Percentiles rank a stretch among this genome's conserved stretches.
These are phyloP conservation scores for Rhagoletis pomonella DNA, from an alignment of 1,140 invertebrate genomes.

Conservation along the genomic window DNA sequence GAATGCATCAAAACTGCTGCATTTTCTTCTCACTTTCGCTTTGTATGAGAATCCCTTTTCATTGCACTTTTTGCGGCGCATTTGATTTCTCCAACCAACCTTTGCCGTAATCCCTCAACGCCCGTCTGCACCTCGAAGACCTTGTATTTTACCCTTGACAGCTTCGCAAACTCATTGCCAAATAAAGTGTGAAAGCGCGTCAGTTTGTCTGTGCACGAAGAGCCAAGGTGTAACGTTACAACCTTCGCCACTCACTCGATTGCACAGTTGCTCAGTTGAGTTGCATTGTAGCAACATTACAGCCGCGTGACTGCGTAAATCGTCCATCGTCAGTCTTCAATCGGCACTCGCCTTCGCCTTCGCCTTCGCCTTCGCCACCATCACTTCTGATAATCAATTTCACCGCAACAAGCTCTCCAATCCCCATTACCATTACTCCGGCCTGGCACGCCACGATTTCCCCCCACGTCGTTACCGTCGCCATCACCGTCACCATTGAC, in stretches of 20 bases:
- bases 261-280: neutral
- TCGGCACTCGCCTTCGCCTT: constrained; percentile 12
- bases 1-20: neutral
- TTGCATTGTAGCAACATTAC: constrained; percentile 5
- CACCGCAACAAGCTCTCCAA: constrained; percentile 20
- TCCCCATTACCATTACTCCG: neutral
- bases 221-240: too few species aligned
- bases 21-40: too few species aligned
- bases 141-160: constrained; percentile 42
- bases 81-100: neutral
- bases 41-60: neutral
- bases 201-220: neutral
- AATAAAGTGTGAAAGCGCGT: constrained; percentile 32
- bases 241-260: too few species aligned
- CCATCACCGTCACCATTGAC: neutral
- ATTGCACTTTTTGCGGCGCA: neutral
- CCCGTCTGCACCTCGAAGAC: neutral
- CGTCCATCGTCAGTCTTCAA: neutral
- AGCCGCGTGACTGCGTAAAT: constrained; percentile 11
- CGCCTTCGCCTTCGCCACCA: constrained; percentile 18
- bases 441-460: too few species aligned
- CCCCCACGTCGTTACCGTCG: neutral
- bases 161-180: constrained; percentile 45
- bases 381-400: neutral
- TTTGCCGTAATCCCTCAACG: neutral